Base-by-base conservation (phyloP, 2,888 invertebrate species). In the Chymomyza procnemis region DNA sequence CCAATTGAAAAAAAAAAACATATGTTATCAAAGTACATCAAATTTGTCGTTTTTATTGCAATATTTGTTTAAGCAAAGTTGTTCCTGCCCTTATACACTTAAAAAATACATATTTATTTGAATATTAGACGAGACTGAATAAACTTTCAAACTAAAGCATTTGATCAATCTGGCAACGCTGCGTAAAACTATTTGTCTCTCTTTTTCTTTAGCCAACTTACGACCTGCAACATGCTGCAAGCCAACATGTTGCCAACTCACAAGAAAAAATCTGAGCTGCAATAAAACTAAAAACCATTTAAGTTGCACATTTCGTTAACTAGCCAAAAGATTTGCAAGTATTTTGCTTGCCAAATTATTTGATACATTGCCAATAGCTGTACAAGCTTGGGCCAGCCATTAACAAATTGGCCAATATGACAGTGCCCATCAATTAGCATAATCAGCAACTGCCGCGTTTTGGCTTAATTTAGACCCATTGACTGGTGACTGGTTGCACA, bases 341-440 rank as follows among this genome's bases (percentile, higher is more conserved):
- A 59, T 30, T 61, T 47, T 55, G 64, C 56, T 61, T 65, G 75
- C 74, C 77, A 77, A 67, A 68, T 62, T 46, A 50, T 21, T 64
- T 73, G 67, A 69, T 59, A 63, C 55, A 61, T 75, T 68, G 76
- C 76, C 75, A 77, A 68, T 55, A 48, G 48, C 52, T 14, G 22
- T 50, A 56, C 22, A 60, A 22, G 26, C 26, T 26, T 26, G 26
- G 26, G 26, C 26, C 61, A 76, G 71, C 71, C 79, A 71, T 69
- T 65, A 55, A 9, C 34, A 9, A 41, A 57, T 62, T 54, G 12
- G 78, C 66, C 66, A 67, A 66, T 26, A 6, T 21, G 57, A 60
- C 66, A 26, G 30, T 70, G 71, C 12, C 57, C 57, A 66, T 64
- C 69, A 66, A 68, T 68, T 68, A 64, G 58, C 64, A 71, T 12